Percentiles rank a stretch among this genome's conserved stretches.
These are phyloP conservation scores for Drosophila nr. perissopoda DNA, from an alignment of 2,888 invertebrate species.

Conservation along the genomic window DNA sequence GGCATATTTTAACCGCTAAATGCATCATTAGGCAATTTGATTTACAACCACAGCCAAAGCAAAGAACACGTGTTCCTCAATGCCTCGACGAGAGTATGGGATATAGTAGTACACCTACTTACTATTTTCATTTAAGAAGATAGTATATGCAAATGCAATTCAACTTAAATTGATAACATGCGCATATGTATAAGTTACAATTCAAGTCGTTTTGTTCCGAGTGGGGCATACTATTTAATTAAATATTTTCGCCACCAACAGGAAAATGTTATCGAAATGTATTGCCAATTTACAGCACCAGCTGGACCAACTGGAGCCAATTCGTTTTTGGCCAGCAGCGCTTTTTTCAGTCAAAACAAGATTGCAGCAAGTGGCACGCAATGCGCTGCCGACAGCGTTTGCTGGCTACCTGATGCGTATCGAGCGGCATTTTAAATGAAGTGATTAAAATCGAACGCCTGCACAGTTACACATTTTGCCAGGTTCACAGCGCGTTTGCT, in stretches of 20 bases:
- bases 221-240: constrained; percentile 71
- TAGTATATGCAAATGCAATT: constrained; percentile 26
- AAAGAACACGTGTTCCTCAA: constrained; percentile 60
- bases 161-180: constrained; percentile 44
- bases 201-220: constrained; percentile 17
- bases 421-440: constrained; percentile 82
- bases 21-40: constrained; percentile 79
- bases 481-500: constrained; percentile 23
- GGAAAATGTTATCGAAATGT: constrained; percentile 58
- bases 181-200: constrained; percentile 15
- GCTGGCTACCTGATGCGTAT: constrained; percentile 74
- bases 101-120: constrained; percentile 7
- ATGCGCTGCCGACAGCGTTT: constrained; percentile 38
- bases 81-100: constrained; percentile 18
- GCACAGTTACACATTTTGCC: constrained; percentile 73
- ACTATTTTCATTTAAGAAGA: constrained; percentile 5
- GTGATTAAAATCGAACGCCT: constrained; percentile 81
- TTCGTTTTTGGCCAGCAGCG: constrained; percentile 69
- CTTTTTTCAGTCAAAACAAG: constrained; percentile 72
- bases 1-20: constrained; percentile 80
- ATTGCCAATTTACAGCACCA: constrained; percentile 42
- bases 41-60: constrained; percentile 58
- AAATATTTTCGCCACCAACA: constrained; percentile 62
- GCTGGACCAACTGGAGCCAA: constrained; percentile 46
- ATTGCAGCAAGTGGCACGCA: constrained; percentile 79